phyloP scores from a whole-genome alignment of 2,888 invertebrate genomes.

The Neocrepidodera transversa region DNA sequence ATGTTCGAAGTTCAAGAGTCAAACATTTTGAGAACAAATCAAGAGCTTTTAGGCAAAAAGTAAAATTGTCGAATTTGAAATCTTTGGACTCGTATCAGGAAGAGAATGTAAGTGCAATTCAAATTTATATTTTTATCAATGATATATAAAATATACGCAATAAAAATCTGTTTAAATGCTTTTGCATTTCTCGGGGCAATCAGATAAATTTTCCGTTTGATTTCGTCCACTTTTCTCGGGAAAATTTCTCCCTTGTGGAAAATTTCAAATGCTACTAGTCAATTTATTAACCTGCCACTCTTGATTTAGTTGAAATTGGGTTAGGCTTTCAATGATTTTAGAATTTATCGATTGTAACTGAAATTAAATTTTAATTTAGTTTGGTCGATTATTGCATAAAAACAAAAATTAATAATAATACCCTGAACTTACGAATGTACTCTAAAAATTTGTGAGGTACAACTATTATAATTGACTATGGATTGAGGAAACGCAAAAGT shows the following conservation, averaged over 20 bases:
- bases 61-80: slow-evolving; percentile 36
- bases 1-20: slow-evolving; percentile 46
- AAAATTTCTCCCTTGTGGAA: not conserved
- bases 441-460: too few relatives aligned
- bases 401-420: too few relatives aligned
- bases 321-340: too few relatives aligned
- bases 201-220: not conserved
- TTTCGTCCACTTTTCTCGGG: not conserved
- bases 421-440: too few relatives aligned
- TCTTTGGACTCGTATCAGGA: slow-evolving; percentile 33
- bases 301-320: not conserved
- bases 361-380: too few relatives aligned
- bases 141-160: too few relatives aligned
- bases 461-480: too few relatives aligned
- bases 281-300: not conserved
- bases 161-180: too few relatives aligned
- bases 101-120: slow-evolving; percentile 32
- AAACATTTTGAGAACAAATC: slow-evolving; percentile 51
- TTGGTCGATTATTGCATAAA: too few relatives aligned
- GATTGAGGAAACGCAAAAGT: too few relatives aligned
- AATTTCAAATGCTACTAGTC: not conserved
- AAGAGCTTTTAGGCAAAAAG: slow-evolving; percentile 44
- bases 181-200: too few relatives aligned
- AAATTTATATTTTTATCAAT: not conserved
- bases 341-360: too few relatives aligned